Evolutionary conservation across 2,113 vertebrate genomes (phyloP), one percentile per base, ranked within the genome.

Genomic region (Amblyopsis rosae): DNA sequence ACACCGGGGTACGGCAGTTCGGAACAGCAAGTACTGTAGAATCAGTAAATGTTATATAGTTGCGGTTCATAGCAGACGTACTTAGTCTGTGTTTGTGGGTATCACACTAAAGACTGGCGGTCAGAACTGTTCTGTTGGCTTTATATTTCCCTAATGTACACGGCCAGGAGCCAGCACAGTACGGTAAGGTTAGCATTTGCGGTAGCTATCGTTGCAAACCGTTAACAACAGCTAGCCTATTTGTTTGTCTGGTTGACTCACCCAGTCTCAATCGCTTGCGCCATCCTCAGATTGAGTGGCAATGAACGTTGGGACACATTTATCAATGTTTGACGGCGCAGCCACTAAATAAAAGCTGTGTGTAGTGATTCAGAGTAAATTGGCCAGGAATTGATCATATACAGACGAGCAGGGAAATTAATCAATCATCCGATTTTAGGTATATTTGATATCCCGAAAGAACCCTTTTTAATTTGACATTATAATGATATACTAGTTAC

Each of bases 141-240:
- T 41, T 41, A 45, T 16, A 55, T 55, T 55, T 17, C n/a, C 6
- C 7, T 55, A 26, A 26, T 26, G 26, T 26, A 55, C 16, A 9
- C 49, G 41, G 2, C 53, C 48, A 62, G 46, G 4, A 64, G 54
- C 69, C 80, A 79, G 69, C 65, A 60, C 9, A 47, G 49, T 58
- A 60, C 9, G 32, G 49, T 58, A 66, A 45, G 47, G 71, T 51
- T 77, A 65, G 54, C 62, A 65, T 53, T 70, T 13, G 56, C 15
- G 53, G 5, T 51, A 4, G 35, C 35, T 41, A 41, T 55, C 54
- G 10, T 12, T 60, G 16, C 12, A 46, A 77, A 16, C 32, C 3
- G 71, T 41, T 35, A 63, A 45, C 49, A 72, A 69, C 51, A 3
- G 32, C 26, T 19, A 58, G 45, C 35, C 13, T 41, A 12, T 10